A percentile compares a stretch with the other conserved stretches of the same genome.
phyloP scores from a whole-genome alignment of 2,888 invertebrate species.

The Patella caerulea region DNA sequence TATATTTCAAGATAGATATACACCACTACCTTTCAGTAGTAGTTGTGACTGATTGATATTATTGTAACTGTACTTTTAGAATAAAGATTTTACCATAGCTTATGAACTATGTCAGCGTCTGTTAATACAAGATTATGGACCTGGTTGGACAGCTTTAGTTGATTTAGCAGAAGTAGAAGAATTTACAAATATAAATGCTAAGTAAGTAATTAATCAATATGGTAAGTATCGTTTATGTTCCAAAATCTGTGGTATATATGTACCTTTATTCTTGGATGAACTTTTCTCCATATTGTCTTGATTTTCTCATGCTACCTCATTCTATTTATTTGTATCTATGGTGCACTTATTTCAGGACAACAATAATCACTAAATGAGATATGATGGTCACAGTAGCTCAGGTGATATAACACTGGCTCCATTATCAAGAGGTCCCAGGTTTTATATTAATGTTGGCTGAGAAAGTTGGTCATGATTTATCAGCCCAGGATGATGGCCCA shows the following conservation, averaged over 20 bases:
- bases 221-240: background rate
- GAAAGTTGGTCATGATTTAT: too few relatives aligned
- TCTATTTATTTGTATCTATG: background rate
- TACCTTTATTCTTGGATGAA: too few relatives aligned
- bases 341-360: too few relatives aligned
- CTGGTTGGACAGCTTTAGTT: slow-evolving; percentile 75
- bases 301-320: background rate
- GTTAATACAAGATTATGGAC: slow-evolving; percentile 73
- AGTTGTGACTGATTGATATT: too few relatives aligned
- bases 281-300: background rate
- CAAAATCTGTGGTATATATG: background rate
- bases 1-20: too few relatives aligned
- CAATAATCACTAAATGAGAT: too few relatives aligned
- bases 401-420: too few relatives aligned
- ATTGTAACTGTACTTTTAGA: slow-evolving; percentile 30
- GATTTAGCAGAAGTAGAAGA: slow-evolving; percentile 74
- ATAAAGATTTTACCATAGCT: slow-evolving; percentile 72
- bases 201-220: slow-evolving; percentile 50
- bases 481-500: too few relatives aligned
- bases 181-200: slow-evolving; percentile 71
- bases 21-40: too few relatives aligned
- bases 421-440: too few relatives aligned
- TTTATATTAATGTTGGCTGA: too few relatives aligned
- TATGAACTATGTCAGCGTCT: slow-evolving; percentile 74
- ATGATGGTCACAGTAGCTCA: too few relatives aligned